Percentiles rank a stretch among this genome's conserved stretches.
Conservation (phyloP, 2,113 vertebrate genomes). For the Crotalus tigris region DNA sequence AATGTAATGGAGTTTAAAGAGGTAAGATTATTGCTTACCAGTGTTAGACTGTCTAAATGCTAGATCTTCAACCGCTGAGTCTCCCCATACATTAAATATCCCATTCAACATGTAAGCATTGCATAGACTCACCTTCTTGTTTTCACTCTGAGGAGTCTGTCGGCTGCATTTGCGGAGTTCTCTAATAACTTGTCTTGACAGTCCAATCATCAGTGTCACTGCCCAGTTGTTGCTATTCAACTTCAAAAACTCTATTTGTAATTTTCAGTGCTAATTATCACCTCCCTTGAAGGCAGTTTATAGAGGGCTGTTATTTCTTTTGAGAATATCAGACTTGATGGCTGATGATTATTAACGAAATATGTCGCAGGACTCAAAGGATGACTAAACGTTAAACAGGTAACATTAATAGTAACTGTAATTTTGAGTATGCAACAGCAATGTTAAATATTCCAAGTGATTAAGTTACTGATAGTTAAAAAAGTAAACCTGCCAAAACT, state of each 20-base stretch:
- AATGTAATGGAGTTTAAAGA: slow-evolving; percentile 97
- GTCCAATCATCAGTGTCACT: slow-evolving; percentile 87
- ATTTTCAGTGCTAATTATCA: slow-evolving; percentile 91
- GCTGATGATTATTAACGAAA: slow-evolving; percentile 94
- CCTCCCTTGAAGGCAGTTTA: slow-evolving; percentile 87
- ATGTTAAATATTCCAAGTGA: slow-evolving; percentile 88
- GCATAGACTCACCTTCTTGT: slow-evolving; percentile 85
- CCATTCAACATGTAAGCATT: slow-evolving; percentile 84
- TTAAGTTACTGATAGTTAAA: slow-evolving; percentile 97
- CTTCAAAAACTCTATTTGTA: slow-evolving; percentile 91
- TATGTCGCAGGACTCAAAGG: slow-evolving; percentile 95
- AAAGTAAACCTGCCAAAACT: slow-evolving; percentile 98
- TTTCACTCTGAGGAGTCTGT: slow-evolving; percentile 84
- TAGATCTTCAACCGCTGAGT: slow-evolving; percentile 83
- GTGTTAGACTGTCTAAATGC: slow-evolving; percentile 84
- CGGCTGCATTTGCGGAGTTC: slow-evolving; percentile 79
- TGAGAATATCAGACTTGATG: slow-evolving; percentile 97
- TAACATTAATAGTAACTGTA: slow-evolving; percentile 95
- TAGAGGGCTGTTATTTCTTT: slow-evolving; percentile 92
- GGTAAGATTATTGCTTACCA: slow-evolving; percentile 93
- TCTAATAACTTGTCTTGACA: slow-evolving; percentile 80
- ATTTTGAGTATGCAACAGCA: slow-evolving; percentile 88
- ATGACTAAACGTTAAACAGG: slow-evolving; percentile 99
- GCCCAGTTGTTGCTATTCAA: slow-evolving; percentile 86
- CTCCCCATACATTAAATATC: slow-evolving; percentile 83